These are phyloP conservation scores for Pterostichus niger DNA, from an alignment of 2,888 invertebrate genomes.

Conservation along the genomic window DNA sequence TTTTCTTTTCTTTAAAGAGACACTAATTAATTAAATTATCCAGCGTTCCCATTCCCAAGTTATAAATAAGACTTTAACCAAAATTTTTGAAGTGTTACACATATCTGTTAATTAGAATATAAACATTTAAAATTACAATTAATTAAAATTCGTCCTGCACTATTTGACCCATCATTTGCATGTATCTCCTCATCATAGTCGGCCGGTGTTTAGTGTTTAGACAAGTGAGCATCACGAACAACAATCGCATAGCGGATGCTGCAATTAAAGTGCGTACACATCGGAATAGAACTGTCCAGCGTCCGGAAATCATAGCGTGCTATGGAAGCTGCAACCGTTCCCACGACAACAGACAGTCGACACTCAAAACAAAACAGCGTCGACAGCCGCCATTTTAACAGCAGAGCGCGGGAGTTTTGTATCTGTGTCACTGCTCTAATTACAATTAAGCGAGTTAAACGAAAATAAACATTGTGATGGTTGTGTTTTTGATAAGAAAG, in stretches of 20 bases:
- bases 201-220: slow-evolving; percentile 46
- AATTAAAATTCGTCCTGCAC: slow-evolving; percentile 18
- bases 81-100: neutral
- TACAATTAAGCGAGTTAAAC: slow-evolving; percentile 40
- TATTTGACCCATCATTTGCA: slow-evolving; percentile 30
- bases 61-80: slow-evolving; percentile 18
- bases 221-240: slow-evolving; percentile 63
- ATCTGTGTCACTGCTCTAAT: slow-evolving; percentile 42
- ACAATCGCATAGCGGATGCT: slow-evolving; percentile 71
- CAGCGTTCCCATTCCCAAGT: slow-evolving; percentile 7
- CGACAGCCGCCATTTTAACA: slow-evolving; percentile 19
- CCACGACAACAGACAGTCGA: slow-evolving; percentile 51
- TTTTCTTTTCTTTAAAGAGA: neutral
- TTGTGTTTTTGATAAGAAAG: slow-evolving; percentile 7
- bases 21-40: slow-evolving; percentile 23
- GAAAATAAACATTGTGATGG: slow-evolving; percentile 26
- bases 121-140: slow-evolving; percentile 44
- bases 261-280: slow-evolving; percentile 73
- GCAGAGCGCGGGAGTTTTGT: slow-evolving; percentile 16
- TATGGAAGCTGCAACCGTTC: slow-evolving; percentile 50
- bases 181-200: slow-evolving; percentile 3
- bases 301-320: slow-evolving; percentile 53
- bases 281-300: slow-evolving; percentile 52
- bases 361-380: slow-evolving; percentile 36
- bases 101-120: slow-evolving; percentile 5